phyloP scores from a whole-genome alignment of 2,797 vertebrate species.

The Sibirionetta formosa region DNA sequence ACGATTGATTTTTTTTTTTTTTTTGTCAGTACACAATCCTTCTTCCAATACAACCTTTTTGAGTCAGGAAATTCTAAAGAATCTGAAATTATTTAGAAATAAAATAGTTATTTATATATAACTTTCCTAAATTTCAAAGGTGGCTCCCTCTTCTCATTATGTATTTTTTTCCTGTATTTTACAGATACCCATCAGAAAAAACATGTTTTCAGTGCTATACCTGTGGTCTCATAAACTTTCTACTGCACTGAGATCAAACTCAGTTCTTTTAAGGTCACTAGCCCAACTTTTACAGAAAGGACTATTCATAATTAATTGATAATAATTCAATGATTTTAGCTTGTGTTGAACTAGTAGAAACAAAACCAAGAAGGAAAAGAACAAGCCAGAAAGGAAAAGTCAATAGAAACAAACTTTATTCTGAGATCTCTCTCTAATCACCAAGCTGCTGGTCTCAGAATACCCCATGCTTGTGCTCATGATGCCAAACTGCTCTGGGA shows the following conservation, averaged over 20 bases:
- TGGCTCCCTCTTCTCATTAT: background rate
- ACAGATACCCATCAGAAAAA: background rate
- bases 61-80: background rate
- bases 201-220: background rate
- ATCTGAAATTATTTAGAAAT: background rate
- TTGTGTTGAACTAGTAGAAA: background rate
- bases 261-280: background rate
- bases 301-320: background rate
- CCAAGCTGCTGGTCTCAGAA: background rate
- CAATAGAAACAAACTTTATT: background rate
- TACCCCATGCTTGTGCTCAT: rapidly evolving
- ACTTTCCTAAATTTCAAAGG: background rate
- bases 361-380: background rate
- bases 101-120: background rate
- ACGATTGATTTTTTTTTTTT: background rate
- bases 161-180: background rate
- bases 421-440: background rate
- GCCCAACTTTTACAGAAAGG: background rate
- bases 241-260: background rate
- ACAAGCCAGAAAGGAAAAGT: background rate
- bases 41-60: background rate
- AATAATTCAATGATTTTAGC: background rate
- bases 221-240: background rate
- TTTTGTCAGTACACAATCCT: background rate
- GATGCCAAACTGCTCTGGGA: background rate